A percentile compares a stretch with the other conserved stretches of the same genome.
Evolutionary conservation across 2,888 invertebrate genomes (phyloP).

Genomic region (Apamea epomidion): DNA sequence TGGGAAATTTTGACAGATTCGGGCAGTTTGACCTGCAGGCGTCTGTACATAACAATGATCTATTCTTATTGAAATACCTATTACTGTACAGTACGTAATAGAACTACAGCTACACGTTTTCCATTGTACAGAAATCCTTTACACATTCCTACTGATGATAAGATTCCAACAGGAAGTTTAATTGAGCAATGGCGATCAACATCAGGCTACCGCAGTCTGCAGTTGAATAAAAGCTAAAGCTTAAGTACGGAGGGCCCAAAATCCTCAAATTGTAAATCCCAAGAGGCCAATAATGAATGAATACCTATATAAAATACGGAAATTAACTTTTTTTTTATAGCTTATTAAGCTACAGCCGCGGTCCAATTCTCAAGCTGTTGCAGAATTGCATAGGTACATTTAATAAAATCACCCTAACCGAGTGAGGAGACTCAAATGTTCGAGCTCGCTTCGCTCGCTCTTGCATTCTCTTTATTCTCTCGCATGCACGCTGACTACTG

Average conservation of each 20-base stretch:
- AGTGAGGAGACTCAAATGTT: background rate
- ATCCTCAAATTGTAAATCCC: background rate
- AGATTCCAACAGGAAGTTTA: background rate
- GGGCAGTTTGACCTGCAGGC: too few species aligned
- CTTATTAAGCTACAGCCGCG: background rate
- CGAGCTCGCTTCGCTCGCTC: background rate
- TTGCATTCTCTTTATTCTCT: background rate
- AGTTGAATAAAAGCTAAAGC: background rate
- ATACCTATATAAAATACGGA: background rate
- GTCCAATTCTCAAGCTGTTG: background rate
- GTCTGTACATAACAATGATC: conserved; percentile 19
- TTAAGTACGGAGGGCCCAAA: background rate
- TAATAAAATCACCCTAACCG: too few species aligned
- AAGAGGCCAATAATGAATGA: background rate
- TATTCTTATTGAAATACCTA: conserved; percentile 5
- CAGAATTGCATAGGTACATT: too few species aligned
- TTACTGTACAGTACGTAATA: background rate
- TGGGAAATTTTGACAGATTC: too few species aligned
- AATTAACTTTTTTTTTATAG: background rate
- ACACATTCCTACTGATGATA: background rate
- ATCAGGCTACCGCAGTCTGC: background rate
- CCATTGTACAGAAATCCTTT: background rate
- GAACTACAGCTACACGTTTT: background rate
- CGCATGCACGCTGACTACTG: background rate
- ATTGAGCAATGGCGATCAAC: background rate